Conservation (phyloP, 2,113 vertebrate genomes). For the Ciconia boyciana region DNA sequence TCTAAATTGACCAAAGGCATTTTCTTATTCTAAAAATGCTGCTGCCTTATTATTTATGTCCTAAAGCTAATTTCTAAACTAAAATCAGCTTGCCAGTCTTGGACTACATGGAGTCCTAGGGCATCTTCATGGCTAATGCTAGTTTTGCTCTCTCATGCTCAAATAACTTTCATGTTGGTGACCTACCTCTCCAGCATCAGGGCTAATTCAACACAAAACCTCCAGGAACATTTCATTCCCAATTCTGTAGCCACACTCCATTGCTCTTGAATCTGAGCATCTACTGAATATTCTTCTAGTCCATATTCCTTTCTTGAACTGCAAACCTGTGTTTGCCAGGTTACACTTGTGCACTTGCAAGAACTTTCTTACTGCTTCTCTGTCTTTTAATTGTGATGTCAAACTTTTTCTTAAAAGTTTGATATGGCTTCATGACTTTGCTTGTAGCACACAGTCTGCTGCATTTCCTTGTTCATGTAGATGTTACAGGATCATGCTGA, state of each 20-base stretch:
- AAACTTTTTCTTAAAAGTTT: background rate
- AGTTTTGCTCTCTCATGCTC: background rate
- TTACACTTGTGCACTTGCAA: background rate
- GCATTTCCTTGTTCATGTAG: background rate
- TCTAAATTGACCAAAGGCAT: background rate
- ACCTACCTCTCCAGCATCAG: background rate
- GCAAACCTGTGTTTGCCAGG: background rate
- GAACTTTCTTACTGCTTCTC: background rate
- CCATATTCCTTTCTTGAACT: background rate
- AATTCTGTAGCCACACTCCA: background rate
- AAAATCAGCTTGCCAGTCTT: background rate
- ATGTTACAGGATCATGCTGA: background rate
- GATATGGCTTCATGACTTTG: background rate
- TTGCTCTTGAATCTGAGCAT: background rate
- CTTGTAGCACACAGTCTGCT: background rate
- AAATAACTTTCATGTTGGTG: background rate
- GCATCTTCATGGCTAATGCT: background rate
- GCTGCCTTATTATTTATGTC: background rate
- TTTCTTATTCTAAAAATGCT: conserved; percentile 14
- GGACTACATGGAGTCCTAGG: background rate
- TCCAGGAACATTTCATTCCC: background rate
- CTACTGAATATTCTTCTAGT: background rate
- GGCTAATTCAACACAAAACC: background rate
- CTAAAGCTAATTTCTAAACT: background rate
- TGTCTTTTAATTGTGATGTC: background rate